Evolutionary conservation across 2,888 invertebrate genomes (phyloP).

Genomic region (Fragum whitleyi): DNA sequence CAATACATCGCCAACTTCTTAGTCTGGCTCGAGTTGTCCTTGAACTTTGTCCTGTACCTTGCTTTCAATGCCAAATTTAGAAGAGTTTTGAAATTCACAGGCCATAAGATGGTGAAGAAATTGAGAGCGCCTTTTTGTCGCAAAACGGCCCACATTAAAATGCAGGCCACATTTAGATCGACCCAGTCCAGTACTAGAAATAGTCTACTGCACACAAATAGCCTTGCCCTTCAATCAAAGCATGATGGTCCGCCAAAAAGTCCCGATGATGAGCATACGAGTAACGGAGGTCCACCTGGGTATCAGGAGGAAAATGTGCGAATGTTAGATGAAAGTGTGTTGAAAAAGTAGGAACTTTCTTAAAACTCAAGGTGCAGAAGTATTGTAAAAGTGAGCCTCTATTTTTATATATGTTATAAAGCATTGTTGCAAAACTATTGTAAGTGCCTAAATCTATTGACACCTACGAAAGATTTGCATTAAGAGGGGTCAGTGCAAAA

Average conservation of each 20-base stretch:
- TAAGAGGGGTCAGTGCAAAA: too few relatives aligned
- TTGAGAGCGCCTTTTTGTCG: conserved; percentile 48
- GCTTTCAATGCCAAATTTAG: conserved; percentile 81
- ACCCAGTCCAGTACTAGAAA: conserved; percentile 67
- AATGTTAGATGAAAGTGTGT: conserved; percentile 6
- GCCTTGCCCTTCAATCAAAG: conserved; percentile 64
- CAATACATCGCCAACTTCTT: conserved; percentile 78
- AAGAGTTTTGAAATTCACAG: conserved; percentile 71
- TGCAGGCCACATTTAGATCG: conserved; percentile 66
- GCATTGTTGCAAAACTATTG: too few relatives aligned
- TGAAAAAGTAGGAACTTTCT: neutral
- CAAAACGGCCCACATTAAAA: conserved; percentile 42
- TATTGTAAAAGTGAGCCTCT: too few relatives aligned
- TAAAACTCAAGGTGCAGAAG: neutral
- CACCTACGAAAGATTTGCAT: too few relatives aligned
- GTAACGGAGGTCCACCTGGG: neutral
- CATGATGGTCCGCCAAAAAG: conserved; percentile 8
- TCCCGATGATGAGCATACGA: neutral
- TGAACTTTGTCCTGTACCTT: conserved; percentile 83
- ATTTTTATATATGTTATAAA: too few relatives aligned
- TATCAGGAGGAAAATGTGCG: conserved; percentile 13
- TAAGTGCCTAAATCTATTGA: too few relatives aligned
- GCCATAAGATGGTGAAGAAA: conserved; percentile 66
- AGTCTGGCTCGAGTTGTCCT: conserved; percentile 79
- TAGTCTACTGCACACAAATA: conserved; percentile 68